phyloP scores from a whole-genome alignment of 53 echinoderm and acorn worm genomes.

The Echinarachnius parma region DNA sequence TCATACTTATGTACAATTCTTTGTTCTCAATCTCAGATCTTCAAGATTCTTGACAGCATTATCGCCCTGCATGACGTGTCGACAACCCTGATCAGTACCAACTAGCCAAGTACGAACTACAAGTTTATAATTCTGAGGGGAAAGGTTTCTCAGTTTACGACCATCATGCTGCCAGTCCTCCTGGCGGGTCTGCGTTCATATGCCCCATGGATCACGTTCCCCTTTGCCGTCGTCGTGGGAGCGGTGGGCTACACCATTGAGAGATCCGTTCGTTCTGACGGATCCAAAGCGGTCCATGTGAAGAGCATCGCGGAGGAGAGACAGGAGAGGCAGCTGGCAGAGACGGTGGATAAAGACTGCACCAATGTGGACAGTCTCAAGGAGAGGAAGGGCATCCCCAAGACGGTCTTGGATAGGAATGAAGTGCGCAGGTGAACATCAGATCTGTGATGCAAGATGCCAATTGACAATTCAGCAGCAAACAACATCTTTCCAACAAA shows the following conservation, averaged over 20 bases:
- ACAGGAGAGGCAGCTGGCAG: conserved; percentile 74
- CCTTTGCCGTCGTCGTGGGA: conserved; percentile 80
- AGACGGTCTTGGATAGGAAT: conserved; percentile 71
- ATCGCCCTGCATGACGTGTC: too few species aligned
- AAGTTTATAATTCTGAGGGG: too few species aligned
- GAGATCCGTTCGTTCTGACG: conserved; percentile 59
- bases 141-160: too few species aligned
- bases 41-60: too few species aligned
- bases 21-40: too few species aligned
- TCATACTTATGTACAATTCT: too few species aligned
- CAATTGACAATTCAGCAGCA: too few species aligned
- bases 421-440: conserved; percentile 26
- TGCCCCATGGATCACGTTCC: conserved; percentile 87
- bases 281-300: conserved; percentile 44
- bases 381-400: conserved; percentile 75
- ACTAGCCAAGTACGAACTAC: too few species aligned
- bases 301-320: conserved; percentile 78
- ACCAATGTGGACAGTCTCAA: conserved; percentile 90
- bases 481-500: too few species aligned
- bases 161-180: conserved; percentile 83
- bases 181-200: conserved; percentile 83
- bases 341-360: conserved; percentile 56
- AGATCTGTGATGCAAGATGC: too few species aligned
- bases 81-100: too few species aligned
- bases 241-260: conserved; percentile 87